A percentile compares a stretch with the other conserved stretches of the same genome.
Evolutionary conservation across 2,888 invertebrate species (phyloP).

Genomic region (Ectemnius lituratus): DNA sequence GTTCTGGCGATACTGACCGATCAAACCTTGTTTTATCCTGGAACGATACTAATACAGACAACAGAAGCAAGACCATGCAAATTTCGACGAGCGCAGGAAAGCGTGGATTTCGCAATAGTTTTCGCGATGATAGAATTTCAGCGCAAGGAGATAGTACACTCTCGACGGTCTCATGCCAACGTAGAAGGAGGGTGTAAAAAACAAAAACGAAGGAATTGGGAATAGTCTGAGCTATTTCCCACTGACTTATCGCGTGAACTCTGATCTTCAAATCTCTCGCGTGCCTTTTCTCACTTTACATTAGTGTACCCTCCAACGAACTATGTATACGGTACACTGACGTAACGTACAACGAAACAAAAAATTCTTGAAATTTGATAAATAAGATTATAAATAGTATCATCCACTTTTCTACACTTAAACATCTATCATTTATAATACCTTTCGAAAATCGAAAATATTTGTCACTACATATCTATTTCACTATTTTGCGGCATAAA

Average conservation of each 20-base stretch:
- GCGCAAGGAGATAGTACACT: neutral
- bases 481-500: no score
- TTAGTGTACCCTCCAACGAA: no score
- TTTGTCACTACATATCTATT: no score
- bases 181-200: constrained; percentile 19
- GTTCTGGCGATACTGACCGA: constrained; percentile 55
- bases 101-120: neutral
- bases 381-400: no score
- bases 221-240: constrained; percentile 41
- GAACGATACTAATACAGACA: neutral
- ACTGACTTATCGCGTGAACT: constrained; percentile 68
- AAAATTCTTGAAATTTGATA: no score
- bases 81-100: neutral
- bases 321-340: no score
- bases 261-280: constrained; percentile 66
- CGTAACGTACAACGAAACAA: no score
- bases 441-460: no score
- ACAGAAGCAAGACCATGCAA: neutral
- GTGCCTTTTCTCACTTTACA: neutral
- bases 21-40: constrained; percentile 68
- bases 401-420: no score
- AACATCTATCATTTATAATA: no score
- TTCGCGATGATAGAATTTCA: neutral
- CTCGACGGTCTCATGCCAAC: constrained; percentile 7
- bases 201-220: constrained; percentile 33